A percentile compares a stretch with the other conserved stretches of the same genome.
Evolutionary conservation across 1,140 invertebrate genomes (phyloP).

Genomic region (Papilio helenus): DNA sequence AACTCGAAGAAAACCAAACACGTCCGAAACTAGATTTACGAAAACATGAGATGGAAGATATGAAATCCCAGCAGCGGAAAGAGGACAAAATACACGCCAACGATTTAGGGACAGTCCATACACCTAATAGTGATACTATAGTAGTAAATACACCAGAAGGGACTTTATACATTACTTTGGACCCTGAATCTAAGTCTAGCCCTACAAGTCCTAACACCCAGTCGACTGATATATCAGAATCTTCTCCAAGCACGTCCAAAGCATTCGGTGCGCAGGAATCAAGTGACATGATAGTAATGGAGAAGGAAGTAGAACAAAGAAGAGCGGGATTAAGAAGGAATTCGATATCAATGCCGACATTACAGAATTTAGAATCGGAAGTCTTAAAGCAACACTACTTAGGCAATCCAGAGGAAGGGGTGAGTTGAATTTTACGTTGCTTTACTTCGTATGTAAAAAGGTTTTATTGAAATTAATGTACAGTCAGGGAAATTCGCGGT

Average conservation of each 20-base stretch:
- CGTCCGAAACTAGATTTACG: conserved; percentile 49
- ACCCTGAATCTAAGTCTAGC: conserved; percentile 65
- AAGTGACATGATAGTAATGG: conserved; percentile 59
- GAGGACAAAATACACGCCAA: conserved; percentile 57
- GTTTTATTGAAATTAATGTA: no score
- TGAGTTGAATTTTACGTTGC: conserved; percentile 49
- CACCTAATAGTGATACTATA: conserved; percentile 73
- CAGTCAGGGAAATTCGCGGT: no score
- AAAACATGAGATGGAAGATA: conserved; percentile 54
- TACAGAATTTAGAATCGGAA: conserved; percentile 74
- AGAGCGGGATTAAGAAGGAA: conserved; percentile 70
- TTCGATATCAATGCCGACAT: conserved; percentile 79
- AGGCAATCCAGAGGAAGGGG: conserved; percentile 68
- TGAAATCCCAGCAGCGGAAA: conserved; percentile 25
- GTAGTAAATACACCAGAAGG: conserved; percentile 78
- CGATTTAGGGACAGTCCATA: conserved; percentile 65
- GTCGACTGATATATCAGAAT: conserved; percentile 60
- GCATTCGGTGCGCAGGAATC: conserved; percentile 64
- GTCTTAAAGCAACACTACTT: conserved; percentile 68
- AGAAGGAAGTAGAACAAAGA: conserved; percentile 60
- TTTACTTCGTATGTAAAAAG: neutral
- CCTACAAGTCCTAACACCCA: conserved; percentile 64
- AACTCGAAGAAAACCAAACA: conserved; percentile 59
- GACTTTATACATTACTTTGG: conserved; percentile 74
- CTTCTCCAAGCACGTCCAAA: conserved; percentile 61